Evolutionary conservation across 2,797 vertebrate genomes (phyloP).

Genomic region (Apogon talboti): DNA sequence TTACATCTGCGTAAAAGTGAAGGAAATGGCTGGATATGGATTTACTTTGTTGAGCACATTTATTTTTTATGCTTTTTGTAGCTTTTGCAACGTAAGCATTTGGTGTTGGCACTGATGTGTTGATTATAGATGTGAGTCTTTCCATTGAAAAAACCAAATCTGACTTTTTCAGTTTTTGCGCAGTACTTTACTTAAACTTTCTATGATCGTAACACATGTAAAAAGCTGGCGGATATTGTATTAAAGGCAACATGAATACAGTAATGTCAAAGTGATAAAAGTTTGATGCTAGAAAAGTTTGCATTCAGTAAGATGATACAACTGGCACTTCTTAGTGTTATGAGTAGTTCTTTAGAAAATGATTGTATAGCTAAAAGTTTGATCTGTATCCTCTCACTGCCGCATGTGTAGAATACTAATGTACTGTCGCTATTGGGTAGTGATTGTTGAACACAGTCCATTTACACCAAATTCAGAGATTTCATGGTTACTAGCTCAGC

Average conservation of each 20-base stretch:
- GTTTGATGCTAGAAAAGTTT: not conserved
- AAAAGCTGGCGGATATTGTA: too few species aligned
- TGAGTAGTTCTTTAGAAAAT: not conserved
- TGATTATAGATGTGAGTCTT: not conserved
- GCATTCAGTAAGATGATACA: not conserved
- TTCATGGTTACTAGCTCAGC: constrained; percentile 62
- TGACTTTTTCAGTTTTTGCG: not conserved
- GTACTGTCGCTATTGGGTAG: constrained; percentile 27
- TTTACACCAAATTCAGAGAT: constrained; percentile 49
- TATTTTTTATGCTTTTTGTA: constrained; percentile 1
- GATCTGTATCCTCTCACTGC: constrained; percentile 14
- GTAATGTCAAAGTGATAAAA: too few species aligned
- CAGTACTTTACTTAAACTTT: constrained; percentile 7
- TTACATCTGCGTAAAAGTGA: not conserved
- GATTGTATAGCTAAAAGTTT: constrained; percentile 2
- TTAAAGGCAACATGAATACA: too few species aligned
- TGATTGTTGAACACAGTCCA: constrained; percentile 56
- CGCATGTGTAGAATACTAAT: constrained; percentile 1
- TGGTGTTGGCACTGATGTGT: not conserved
- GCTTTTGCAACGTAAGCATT: constrained; percentile 1
- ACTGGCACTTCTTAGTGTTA: not conserved
- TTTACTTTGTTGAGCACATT: too few species aligned
- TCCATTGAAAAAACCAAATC: not conserved
- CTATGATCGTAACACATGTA: not conserved
- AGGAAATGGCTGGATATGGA: not conserved